Evolutionary conservation across 2,888 invertebrate species (phyloP).

Genomic region (Drosophila bunnanda): DNA sequence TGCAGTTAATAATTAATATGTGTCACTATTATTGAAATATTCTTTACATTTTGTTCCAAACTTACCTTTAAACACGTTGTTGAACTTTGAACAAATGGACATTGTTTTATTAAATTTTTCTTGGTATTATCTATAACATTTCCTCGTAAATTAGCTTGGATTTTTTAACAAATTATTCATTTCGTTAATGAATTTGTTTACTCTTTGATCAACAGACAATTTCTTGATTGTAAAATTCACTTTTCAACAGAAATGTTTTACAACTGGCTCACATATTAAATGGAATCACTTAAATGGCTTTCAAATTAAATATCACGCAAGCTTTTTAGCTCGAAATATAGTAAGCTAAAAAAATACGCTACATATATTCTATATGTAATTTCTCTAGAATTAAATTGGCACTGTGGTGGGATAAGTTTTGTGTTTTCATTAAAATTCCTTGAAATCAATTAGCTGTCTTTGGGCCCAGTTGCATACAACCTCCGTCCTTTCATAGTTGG

Average conservation of each 20-base stretch:
- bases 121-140: neutral
- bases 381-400: constrained; percentile 18
- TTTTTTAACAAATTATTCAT: neutral
- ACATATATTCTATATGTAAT: neutral
- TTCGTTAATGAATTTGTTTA: neutral
- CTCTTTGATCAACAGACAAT: neutral
- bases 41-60: neutral
- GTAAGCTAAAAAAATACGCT: neutral
- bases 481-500: constrained; percentile 12
- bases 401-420: neutral
- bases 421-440: constrained; percentile 31
- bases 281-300: neutral
- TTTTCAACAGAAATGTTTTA: constrained; percentile 9
- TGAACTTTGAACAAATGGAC: neutral
- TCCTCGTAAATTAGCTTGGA: neutral
- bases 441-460: constrained; percentile 17
- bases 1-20: neutral
- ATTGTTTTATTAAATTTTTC: neutral
- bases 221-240: neutral
- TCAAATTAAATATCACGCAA: constrained; percentile 6
- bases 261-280: neutral
- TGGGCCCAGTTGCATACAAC: neutral
- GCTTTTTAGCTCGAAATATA: constrained; percentile 3
- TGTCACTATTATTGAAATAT: neutral
- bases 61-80: too few relatives aligned